A percentile compares a stretch with the other conserved stretches of the same genome.
These are phyloP conservation scores for Ptychobarbus kaznakovi DNA, from an alignment of 2,797 vertebrate species.

Conservation along the genomic window DNA sequence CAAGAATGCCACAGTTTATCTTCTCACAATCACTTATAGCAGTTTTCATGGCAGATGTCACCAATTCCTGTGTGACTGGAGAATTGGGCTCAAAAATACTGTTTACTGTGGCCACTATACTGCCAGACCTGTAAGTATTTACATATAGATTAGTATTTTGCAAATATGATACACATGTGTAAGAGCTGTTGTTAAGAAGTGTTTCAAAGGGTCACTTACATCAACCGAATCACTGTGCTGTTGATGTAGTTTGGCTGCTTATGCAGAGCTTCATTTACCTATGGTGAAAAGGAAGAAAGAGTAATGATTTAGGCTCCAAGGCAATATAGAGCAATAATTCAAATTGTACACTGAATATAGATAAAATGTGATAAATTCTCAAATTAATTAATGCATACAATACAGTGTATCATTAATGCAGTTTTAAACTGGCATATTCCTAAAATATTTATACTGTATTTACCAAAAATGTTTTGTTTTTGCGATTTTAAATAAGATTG, in stretches of 20 bases:
- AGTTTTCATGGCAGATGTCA: background rate
- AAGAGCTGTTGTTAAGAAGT: background rate
- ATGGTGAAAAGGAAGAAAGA: conserved; percentile 22
- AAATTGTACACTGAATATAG: background rate
- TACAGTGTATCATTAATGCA: background rate
- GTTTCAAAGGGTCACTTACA: conserved; percentile 67
- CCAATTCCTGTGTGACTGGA: conserved; percentile 35
- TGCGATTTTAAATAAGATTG: too few relatives aligned
- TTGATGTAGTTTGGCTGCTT: conserved; percentile 59
- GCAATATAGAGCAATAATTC: background rate
- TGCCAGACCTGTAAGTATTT: conserved; percentile 70
- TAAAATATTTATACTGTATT: background rate
- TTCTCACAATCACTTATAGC: background rate
- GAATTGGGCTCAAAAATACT: conserved; percentile 69
- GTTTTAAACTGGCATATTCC: background rate
- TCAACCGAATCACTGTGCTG: conserved; percentile 68
- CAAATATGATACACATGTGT: background rate
- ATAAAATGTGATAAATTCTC: background rate
- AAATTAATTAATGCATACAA: background rate
- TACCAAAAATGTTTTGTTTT: too few relatives aligned
- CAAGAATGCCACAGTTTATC: conserved; percentile 51
- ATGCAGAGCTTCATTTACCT: conserved; percentile 66
- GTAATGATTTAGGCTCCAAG: background rate
- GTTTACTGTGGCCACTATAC: conserved; percentile 74
- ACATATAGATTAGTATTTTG: background rate